Conservation (phyloP, 2,797 vertebrate genomes). For the Rhabdomys pumilio region DNA sequence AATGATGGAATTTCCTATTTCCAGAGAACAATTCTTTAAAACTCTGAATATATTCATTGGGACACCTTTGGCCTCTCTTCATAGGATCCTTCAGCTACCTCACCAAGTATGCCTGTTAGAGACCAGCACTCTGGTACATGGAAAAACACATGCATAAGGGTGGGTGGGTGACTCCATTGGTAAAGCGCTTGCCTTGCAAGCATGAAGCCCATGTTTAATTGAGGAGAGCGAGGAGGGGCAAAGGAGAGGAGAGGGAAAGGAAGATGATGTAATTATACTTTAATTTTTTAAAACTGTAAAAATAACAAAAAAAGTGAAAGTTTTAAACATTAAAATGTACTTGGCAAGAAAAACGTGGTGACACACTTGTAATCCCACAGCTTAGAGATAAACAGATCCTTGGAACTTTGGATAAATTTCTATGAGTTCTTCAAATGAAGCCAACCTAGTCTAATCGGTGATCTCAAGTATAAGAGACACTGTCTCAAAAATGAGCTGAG, state of each 20-base stretch:
- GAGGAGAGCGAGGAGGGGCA: no score
- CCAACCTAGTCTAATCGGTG: neutral
- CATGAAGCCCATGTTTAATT: neutral
- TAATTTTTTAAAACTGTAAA: neutral
- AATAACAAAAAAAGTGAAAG: neutral
- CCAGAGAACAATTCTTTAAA: neutral
- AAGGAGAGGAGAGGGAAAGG: neutral
- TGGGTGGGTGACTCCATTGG: neutral
- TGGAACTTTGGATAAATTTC: neutral
- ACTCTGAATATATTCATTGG: neutral
- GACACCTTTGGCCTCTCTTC: neutral
- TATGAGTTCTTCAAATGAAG: neutral
- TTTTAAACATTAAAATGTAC: neutral
- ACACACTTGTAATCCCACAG: neutral
- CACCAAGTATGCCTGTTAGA: neutral
- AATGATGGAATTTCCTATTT: neutral
- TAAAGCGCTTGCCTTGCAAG: neutral
- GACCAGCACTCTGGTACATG: neutral
- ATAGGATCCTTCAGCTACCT: neutral
- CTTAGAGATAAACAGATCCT: neutral
- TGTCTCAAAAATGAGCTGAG: neutral
- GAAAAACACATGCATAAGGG: neutral
- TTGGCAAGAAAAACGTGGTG: neutral
- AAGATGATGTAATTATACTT: neutral
- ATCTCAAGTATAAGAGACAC: neutral